These are phyloP conservation scores for Smittia sp. DNA, from an alignment of 2,888 invertebrate species.

Conservation along the genomic window DNA sequence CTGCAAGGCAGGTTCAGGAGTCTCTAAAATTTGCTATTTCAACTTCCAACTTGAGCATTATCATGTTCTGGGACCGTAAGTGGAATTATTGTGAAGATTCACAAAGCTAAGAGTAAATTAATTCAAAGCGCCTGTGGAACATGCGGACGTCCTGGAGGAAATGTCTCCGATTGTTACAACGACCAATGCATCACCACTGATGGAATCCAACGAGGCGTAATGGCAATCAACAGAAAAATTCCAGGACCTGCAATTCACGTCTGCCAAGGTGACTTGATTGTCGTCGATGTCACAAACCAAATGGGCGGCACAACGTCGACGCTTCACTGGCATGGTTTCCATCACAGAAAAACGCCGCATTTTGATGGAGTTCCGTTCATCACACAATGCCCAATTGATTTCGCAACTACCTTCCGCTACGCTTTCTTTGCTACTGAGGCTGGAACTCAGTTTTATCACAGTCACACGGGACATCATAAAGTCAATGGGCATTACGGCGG, in stretches of 20 bases:
- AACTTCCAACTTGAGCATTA: background rate
- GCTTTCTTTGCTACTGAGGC: conserved; percentile 65
- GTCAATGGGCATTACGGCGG: conserved; percentile 78
- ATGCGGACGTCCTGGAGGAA: conserved; percentile 49
- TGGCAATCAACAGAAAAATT: conserved; percentile 55
- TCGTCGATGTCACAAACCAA: conserved; percentile 75
- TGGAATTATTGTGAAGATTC: background rate
- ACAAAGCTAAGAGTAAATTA: background rate
- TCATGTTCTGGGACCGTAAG: background rate
- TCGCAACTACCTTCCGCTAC: conserved; percentile 66
- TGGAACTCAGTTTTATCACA: conserved; percentile 79
- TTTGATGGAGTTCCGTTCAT: conserved; percentile 71
- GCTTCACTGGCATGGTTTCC: conserved; percentile 88
- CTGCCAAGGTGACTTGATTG: conserved; percentile 73
- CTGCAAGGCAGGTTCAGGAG: background rate
- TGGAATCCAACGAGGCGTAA: conserved; percentile 53
- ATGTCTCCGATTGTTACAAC: conserved; percentile 52
- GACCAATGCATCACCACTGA: conserved; percentile 56
- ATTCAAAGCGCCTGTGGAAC: conserved; percentile 52
- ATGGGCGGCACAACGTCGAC: conserved; percentile 73
- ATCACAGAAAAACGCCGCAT: conserved; percentile 69
- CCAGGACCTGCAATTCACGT: conserved; percentile 64
- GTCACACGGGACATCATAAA: conserved; percentile 66
- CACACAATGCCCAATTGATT: conserved; percentile 76
- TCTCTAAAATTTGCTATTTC: background rate